phyloP scores from a whole-genome alignment of 2,888 invertebrate genomes.

The Hydrotaea cyrtoneurina region DNA sequence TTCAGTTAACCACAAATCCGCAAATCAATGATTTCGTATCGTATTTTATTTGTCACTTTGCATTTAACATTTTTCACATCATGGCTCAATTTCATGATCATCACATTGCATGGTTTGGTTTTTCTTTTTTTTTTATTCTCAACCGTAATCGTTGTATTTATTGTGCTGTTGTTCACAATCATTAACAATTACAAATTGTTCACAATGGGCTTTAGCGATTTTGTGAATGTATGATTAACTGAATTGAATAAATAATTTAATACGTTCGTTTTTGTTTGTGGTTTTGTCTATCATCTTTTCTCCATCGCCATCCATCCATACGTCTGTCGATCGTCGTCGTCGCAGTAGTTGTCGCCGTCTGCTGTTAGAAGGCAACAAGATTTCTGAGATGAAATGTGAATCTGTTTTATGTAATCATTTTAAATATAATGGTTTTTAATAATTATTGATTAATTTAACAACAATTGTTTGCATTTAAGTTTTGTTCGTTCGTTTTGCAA shows the following conservation, averaged over 20 bases:
- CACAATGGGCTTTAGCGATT: slow-evolving; percentile 51
- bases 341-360: neutral
- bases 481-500: slow-evolving; percentile 16
- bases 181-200: slow-evolving; percentile 67
- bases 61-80: slow-evolving; percentile 16
- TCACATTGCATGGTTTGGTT: neutral
- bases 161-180: slow-evolving; percentile 47
- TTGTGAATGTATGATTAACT: slow-evolving; percentile 61
- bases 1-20: slow-evolving; percentile 62
- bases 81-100: slow-evolving; percentile 61
- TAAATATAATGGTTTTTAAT: slow-evolving; percentile 59
- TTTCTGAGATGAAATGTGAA: neutral
- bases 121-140: neutral
- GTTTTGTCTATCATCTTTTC: slow-evolving; percentile 1
- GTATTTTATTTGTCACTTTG: slow-evolving; percentile 22
- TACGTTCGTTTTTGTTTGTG: slow-evolving; percentile 7
- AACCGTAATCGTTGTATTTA: slow-evolving; percentile 21
- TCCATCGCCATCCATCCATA: no score
- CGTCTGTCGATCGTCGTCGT: no score
- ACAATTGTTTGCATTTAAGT: slow-evolving; percentile 61
- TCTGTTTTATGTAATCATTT: slow-evolving; percentile 28
- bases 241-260: slow-evolving; percentile 8
- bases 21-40: slow-evolving; percentile 54
- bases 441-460: slow-evolving; percentile 66
- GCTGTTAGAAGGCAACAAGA: neutral